Evolutionary conservation across 1,140 invertebrate species (phyloP), one percentile per base, ranked within the genome.

Genomic region (Drosophila subobscura): DNA sequence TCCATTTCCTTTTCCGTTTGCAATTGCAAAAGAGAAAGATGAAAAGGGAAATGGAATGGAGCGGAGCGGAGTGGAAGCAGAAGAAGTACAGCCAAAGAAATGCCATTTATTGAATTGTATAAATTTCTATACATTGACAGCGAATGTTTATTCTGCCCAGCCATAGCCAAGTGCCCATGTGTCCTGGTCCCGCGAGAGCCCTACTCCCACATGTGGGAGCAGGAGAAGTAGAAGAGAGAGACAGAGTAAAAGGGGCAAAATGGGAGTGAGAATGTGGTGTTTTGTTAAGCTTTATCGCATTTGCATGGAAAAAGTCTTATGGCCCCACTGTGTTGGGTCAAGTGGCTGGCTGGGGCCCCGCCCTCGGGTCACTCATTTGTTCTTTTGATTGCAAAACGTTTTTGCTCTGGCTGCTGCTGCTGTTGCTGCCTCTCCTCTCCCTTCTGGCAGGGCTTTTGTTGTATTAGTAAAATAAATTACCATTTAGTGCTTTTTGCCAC

Each of bases 71-170:
- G 27, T 7, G 5, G 41, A 20, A 47, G 29, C 45, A 57, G 4
- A n/a, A 27, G 20, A 7, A 64, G 25, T 37, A 37, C 33, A 46
- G 29, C 42, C 57, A 75, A 75, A 74, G 72, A 86, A 86, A 86
- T 88, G 74, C 83, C 81, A 89, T 89, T 89, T 89, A 89, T 89
- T 89, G 85, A 89, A 90, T 89, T 90, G 85, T 90, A 89, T 89
- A 90, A 88, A 88, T 88, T 88, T 89, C 83, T 88, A 72, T 72
- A 86, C 83, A 86, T 75, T 83, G 83, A 88, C 83, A 88, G 78
- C 71, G 78, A 83, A 71, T 86, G 84, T 89, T 86, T 86, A 89
- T 88, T 83, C 81, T 83, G 66, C 63, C 72, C 61, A 75, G 65
- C 79, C 68, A 75, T 42, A 53, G 25, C 57, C 71, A 59, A 79